These are phyloP conservation scores for Stictonetta naevosa DNA, from an alignment of 2,113 vertebrate species.

Conservation along the genomic window DNA sequence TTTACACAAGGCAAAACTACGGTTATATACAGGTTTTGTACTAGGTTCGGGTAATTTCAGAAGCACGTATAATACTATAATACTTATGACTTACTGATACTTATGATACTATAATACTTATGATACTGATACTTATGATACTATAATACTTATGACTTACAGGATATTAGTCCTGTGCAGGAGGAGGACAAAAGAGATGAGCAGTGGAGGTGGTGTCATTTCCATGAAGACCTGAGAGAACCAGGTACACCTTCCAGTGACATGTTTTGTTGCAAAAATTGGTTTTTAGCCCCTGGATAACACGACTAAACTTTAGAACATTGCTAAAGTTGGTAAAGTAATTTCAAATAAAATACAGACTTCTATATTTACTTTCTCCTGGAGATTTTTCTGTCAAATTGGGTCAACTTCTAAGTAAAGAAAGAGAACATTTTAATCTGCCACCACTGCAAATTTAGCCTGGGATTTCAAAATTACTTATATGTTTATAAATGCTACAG, in stretches of 20 bases:
- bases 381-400: conserved; percentile 27
- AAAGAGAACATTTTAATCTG: conserved; percentile 26
- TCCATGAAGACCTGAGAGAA: neutral
- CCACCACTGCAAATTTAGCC: neutral
- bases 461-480: conserved; percentile 29
- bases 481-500: neutral
- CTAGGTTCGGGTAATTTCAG: neutral
- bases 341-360: neutral
- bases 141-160: no score
- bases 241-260: neutral
- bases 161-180: neutral
- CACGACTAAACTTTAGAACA: neutral
- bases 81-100: no score
- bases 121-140: no score
- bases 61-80: neutral
- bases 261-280: neutral
- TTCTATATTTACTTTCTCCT: neutral
- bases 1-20: neutral
- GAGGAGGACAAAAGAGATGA: neutral
- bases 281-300: neutral
- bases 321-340: neutral
- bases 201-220: neutral
- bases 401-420: conserved; percentile 12
- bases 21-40: neutral
- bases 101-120: no score